Percentiles rank a stretch among this genome's conserved stretches.
Evolutionary conservation across 2,113 vertebrate species (phyloP).

Genomic region (Pluvianellus socialis): DNA sequence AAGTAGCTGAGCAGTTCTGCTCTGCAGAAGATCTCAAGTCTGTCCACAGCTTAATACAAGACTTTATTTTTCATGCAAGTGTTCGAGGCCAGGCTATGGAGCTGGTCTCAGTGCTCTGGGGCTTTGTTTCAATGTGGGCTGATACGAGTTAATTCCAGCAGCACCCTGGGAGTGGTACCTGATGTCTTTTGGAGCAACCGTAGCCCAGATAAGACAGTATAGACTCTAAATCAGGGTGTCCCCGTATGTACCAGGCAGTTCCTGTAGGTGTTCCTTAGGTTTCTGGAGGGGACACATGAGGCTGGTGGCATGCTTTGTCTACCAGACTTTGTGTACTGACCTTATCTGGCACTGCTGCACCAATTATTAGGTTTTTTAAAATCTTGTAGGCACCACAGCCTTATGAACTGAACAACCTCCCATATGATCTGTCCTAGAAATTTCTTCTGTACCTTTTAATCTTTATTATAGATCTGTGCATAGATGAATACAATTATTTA

Average conservation of each 20-base stretch:
- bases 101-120: background rate
- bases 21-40: background rate
- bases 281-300: background rate
- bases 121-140: background rate
- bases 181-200: background rate
- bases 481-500: background rate
- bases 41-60: background rate
- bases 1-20: background rate
- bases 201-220: background rate
- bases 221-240: background rate
- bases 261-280: background rate
- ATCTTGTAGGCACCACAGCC: background rate
- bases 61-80: background rate
- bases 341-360: background rate
- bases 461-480: background rate
- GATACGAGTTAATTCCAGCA: background rate
- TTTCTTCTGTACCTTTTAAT: background rate
- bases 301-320: background rate
- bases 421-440: background rate
- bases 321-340: background rate
- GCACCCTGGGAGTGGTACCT: background rate
- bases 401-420: background rate
- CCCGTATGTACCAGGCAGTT: background rate
- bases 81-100: background rate
- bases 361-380: background rate